phyloP scores from a whole-genome alignment of 2,113 vertebrate genomes.

The Thymallus thymallus region DNA sequence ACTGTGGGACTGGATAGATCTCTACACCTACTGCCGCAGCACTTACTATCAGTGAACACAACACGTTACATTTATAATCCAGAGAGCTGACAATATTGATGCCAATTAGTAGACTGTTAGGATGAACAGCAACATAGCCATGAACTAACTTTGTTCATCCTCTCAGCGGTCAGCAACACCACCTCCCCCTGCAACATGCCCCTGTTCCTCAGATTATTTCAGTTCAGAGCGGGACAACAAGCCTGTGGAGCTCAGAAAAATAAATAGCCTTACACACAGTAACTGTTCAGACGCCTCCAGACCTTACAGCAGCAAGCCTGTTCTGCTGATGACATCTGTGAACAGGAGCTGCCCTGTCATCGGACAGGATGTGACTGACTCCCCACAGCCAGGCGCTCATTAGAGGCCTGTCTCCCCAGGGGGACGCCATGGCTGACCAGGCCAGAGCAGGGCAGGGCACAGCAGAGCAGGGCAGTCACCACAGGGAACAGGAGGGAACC shows the following conservation, averaged over 20 bases:
- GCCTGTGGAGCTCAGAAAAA: slow-evolving; percentile 14
- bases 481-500: slow-evolving; percentile 40
- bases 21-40: slow-evolving; percentile 22
- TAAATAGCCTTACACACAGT: slow-evolving; percentile 41
- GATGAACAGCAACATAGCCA: background rate
- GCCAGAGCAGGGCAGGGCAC: slow-evolving; percentile 29
- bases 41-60: slow-evolving; percentile 3
- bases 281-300: slow-evolving; percentile 42
- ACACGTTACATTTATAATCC: no score
- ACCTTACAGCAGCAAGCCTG: slow-evolving; percentile 54
- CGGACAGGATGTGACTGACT: slow-evolving; percentile 72
- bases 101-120: no score
- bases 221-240: background rate
- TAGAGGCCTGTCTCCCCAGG: slow-evolving; percentile 56
- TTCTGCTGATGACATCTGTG: slow-evolving; percentile 65
- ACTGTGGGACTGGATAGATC: slow-evolving; percentile 58
- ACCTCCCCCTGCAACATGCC: slow-evolving; percentile 29
- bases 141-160: background rate
- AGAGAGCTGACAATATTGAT: no score
- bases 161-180: background rate
- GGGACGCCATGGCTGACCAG: slow-evolving; percentile 54
- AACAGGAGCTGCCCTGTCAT: slow-evolving; percentile 46
- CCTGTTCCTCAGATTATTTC: slow-evolving; percentile 18
- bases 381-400: slow-evolving; percentile 64
- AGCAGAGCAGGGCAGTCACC: slow-evolving; percentile 6